A percentile compares a stretch with the other conserved stretches of the same genome.
These are phyloP conservation scores for Sicus ferrugineus DNA, from an alignment of 2,888 invertebrate species.

Conservation along the genomic window DNA sequence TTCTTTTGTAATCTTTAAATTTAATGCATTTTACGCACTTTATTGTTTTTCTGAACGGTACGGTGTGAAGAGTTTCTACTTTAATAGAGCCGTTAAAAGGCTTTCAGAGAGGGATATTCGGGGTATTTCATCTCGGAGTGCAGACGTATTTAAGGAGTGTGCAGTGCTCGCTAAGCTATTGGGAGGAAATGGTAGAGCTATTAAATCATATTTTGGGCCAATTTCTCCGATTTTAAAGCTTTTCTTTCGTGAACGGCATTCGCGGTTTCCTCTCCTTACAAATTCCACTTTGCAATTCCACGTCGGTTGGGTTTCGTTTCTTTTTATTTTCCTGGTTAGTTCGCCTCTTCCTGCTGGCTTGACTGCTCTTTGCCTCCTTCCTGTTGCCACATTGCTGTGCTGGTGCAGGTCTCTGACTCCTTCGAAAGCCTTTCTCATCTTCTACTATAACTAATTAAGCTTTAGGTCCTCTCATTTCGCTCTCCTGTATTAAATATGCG, in stretches of 20 bases:
- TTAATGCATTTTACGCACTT: constrained; percentile 59
- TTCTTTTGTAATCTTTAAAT: neutral
- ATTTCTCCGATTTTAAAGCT: constrained; percentile 9
- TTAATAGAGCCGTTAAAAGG: neutral
- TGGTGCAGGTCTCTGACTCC: neutral
- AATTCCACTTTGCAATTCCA: neutral
- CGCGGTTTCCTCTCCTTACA: neutral
- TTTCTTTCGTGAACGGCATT: neutral
- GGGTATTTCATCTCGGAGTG: no score
- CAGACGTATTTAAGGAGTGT: no score
- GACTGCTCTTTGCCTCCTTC: neutral
- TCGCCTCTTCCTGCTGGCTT: no score
- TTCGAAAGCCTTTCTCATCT: neutral
- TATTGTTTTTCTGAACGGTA: constrained; percentile 59
- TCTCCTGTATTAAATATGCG: neutral
- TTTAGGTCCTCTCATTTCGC: no score
- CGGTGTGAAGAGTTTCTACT: constrained; percentile 52
- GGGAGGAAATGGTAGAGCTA: neutral
- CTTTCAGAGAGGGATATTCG: no score
- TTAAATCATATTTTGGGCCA: neutral
- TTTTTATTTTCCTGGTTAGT: neutral
- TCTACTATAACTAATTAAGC: neutral
- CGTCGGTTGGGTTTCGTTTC: neutral
- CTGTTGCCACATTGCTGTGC: neutral
- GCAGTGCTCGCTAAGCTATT: neutral